phyloP scores from a whole-genome alignment of 2,113 vertebrate species.

The Spheniscus mendiculus region DNA sequence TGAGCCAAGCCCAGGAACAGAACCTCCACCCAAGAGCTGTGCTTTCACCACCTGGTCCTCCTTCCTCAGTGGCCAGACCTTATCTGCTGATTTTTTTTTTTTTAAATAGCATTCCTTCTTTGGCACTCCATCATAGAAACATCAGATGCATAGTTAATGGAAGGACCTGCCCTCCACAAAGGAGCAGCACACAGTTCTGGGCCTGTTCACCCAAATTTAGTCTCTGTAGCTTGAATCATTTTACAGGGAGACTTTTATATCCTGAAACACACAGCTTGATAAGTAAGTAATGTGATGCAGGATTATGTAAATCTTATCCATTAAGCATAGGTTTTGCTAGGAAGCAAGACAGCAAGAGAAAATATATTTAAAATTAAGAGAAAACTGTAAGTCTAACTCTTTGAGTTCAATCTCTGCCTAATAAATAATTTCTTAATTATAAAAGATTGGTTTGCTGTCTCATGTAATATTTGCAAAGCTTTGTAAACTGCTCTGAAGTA shows the following conservation, averaged over 20 bases:
- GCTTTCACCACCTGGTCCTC: background rate
- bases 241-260: background rate
- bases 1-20: background rate
- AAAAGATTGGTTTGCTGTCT: background rate
- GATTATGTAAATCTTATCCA: background rate
- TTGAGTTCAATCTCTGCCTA: background rate
- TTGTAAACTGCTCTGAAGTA: background rate
- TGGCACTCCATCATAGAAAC: background rate
- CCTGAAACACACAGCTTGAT: background rate
- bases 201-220: background rate
- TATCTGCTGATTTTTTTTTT: background rate
- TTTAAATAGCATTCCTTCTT: background rate
- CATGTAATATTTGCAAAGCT: background rate
- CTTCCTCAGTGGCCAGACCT: background rate
- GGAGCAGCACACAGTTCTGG: background rate
- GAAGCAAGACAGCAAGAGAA: background rate
- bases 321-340: background rate
- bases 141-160: background rate
- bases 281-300: background rate
- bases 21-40: background rate
- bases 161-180: background rate
- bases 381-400: background rate
- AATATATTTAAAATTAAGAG: background rate
- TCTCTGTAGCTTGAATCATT: background rate
- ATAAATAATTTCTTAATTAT: background rate